Percentiles rank a stretch among this genome's conserved stretches.
Evolutionary conservation across 2,888 invertebrate species (phyloP).

Genomic region (Dasypogon diadema): DNA sequence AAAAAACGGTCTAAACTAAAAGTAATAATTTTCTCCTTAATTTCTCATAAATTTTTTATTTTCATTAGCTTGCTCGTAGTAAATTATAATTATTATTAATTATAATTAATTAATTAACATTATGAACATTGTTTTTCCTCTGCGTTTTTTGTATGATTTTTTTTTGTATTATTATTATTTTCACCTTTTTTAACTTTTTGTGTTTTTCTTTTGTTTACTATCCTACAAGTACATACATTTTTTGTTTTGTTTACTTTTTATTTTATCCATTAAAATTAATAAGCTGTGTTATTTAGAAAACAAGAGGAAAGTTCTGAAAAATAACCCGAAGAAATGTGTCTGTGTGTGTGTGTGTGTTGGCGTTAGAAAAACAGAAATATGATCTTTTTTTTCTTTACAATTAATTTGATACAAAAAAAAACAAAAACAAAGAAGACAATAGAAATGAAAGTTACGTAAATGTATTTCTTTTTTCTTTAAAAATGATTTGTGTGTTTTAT

Average conservation of each 20-base stretch:
- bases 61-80: constrained; percentile 32
- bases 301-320: constrained; percentile 1
- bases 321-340: neutral
- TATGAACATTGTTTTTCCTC: constrained; percentile 42
- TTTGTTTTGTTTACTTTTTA: constrained; percentile 20
- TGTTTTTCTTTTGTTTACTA: constrained; percentile 32
- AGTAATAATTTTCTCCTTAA: constrained; percentile 19
- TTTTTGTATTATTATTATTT: constrained; percentile 17
- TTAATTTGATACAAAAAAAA: neutral
- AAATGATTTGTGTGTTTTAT: neutral
- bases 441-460: neutral
- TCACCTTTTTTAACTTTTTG: constrained; percentile 23
- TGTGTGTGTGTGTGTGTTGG: constrained; percentile 3
- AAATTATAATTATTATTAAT: constrained; percentile 47
- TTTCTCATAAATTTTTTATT: constrained; percentile 24
- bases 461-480: neutral
- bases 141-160: constrained; percentile 7
- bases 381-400: neutral
- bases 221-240: constrained; percentile 44
- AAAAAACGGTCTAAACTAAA: constrained; percentile 35
- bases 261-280: constrained; percentile 33
- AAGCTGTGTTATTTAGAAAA: neutral
- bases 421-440: neutral
- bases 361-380: constrained; percentile 1
- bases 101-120: constrained; percentile 46